Evolutionary conservation across 2,888 invertebrate species (phyloP).

Genomic region (Apeira syringaria): DNA sequence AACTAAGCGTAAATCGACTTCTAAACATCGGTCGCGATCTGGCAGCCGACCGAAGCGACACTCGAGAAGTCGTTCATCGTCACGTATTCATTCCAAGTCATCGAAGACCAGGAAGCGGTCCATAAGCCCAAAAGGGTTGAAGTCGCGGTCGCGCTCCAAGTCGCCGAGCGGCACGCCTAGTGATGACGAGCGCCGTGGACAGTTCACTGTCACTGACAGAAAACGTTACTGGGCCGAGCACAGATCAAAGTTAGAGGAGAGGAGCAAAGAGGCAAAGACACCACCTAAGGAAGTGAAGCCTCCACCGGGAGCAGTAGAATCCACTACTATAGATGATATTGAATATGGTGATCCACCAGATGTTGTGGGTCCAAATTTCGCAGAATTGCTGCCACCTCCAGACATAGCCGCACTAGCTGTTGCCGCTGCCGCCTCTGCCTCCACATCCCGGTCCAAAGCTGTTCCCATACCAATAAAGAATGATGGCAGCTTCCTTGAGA

Average conservation of each 20-base stretch:
- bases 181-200: constrained; percentile 70
- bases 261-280: constrained; percentile 46
- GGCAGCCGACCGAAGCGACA: constrained; percentile 51
- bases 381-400: constrained; percentile 44
- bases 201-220: constrained; percentile 74
- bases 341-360: constrained; percentile 75
- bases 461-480: constrained; percentile 90
- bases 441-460: constrained; percentile 74
- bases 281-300: constrained; percentile 67
- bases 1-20: constrained; percentile 34
- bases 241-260: constrained; percentile 56
- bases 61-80: constrained; percentile 45
- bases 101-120: constrained; percentile 47
- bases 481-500: constrained; percentile 95
- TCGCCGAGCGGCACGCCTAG: constrained; percentile 59
- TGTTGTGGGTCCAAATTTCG: constrained; percentile 74
- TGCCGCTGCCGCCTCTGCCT: constrained; percentile 32
- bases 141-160: constrained; percentile 41
- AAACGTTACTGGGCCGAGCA: constrained; percentile 75
- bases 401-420: constrained; percentile 18
- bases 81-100: constrained; percentile 46
- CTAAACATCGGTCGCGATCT: constrained; percentile 46
- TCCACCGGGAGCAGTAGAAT: constrained; percentile 68
- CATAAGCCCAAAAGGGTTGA: constrained; percentile 39
- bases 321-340: constrained; percentile 59